Evolutionary conservation across 2,113 vertebrate species (phyloP).

Genomic region (Neogobius melanostomus): DNA sequence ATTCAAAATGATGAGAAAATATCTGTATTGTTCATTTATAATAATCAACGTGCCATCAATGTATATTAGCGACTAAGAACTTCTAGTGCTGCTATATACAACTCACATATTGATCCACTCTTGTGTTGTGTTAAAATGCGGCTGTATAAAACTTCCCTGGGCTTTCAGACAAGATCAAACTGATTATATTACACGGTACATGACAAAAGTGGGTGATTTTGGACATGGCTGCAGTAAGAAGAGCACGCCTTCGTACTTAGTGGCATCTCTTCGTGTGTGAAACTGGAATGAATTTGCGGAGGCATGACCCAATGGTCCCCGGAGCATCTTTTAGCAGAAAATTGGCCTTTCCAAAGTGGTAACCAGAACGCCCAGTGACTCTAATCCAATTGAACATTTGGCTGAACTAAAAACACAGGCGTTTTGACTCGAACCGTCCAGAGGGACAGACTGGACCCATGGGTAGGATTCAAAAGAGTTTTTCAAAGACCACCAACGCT

Average conservation of each 20-base stretch:
- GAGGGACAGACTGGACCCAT: background rate
- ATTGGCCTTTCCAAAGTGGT: background rate
- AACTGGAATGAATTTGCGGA: background rate
- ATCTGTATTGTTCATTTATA: too few species aligned
- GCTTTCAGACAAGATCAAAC: background rate
- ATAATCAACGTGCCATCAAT: too few species aligned
- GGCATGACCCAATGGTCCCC: background rate
- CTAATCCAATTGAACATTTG: slow-evolving; percentile 11
- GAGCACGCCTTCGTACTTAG: background rate
- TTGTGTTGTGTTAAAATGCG: background rate
- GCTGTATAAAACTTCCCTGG: background rate
- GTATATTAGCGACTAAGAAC: too few species aligned
- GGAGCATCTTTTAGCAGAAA: background rate
- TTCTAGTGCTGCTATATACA: too few species aligned
- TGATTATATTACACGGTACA: background rate
- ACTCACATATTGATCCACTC: too few species aligned
- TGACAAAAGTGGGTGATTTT: background rate
- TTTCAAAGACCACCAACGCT: slow-evolving; percentile 8
- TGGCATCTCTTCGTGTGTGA: background rate
- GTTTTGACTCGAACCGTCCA: background rate
- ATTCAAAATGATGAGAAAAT: too few species aligned
- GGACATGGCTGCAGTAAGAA: background rate
- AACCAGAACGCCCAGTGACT: background rate
- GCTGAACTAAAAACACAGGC: slow-evolving; percentile 4
- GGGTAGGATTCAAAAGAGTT: slow-evolving; percentile 4